Evolutionary conservation across 2,888 invertebrate genomes (phyloP).

Genomic region (Rotaria magnacalcarata): DNA sequence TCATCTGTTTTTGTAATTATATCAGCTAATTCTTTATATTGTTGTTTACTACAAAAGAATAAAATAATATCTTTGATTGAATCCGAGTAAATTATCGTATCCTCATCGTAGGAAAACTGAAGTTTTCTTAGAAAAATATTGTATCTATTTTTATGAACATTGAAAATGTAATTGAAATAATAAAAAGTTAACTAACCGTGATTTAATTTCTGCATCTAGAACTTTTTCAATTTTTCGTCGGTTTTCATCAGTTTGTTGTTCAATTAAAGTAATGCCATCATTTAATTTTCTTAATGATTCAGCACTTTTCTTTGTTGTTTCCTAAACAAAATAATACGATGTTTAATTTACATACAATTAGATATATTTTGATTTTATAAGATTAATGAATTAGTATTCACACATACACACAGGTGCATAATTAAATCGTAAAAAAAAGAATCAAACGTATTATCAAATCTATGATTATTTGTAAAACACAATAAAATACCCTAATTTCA

Average conservation of each 20-base stretch:
- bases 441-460: neutral
- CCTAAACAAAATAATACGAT: neutral
- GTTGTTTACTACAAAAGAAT: neutral
- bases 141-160: no score
- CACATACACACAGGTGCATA: no score
- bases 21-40: conserved; percentile 6
- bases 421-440: neutral
- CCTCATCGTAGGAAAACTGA: no score
- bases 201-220: conserved; percentile 57
- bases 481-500: conserved; percentile 29
- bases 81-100: no score
- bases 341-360: neutral
- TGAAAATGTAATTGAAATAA: no score
- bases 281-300: conserved; percentile 56
- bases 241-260: conserved; percentile 56
- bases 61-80: neutral
- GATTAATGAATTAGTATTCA: neutral
- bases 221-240: conserved; percentile 56
- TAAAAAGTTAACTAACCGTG: conserved; percentile 50
- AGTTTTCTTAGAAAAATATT: no score
- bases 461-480: neutral
- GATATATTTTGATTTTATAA: neutral
- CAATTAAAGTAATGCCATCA: conserved; percentile 56
- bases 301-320: conserved; percentile 47
- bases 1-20: neutral